Evolutionary conservation across 2,888 invertebrate species (phyloP).

Genomic region (Eulithis prunata): DNA sequence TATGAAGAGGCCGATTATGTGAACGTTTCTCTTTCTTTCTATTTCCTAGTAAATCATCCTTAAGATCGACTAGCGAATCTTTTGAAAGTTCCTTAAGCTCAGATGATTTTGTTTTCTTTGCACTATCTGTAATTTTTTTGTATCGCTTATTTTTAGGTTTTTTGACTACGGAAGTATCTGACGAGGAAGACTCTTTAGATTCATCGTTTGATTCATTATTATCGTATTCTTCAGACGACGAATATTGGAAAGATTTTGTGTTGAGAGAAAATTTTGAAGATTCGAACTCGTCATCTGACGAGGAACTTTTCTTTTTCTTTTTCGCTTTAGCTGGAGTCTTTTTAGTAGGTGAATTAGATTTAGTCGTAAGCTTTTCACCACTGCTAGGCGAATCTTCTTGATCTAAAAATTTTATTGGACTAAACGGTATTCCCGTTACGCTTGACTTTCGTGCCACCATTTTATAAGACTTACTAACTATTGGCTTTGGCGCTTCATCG

Average conservation of each 20-base stretch:
- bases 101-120: constrained; percentile 70
- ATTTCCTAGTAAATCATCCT: constrained; percentile 68
- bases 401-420: constrained; percentile 74
- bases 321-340: constrained; percentile 60
- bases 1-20: constrained; percentile 67
- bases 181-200: constrained; percentile 74
- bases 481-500: constrained; percentile 71
- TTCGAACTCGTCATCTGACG: constrained; percentile 75
- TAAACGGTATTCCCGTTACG: constrained; percentile 80
- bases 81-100: constrained; percentile 78
- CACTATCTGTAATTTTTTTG: constrained; percentile 69
- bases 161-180: constrained; percentile 66
- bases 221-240: constrained; percentile 77
- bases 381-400: constrained; percentile 57
- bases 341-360: constrained; percentile 51
- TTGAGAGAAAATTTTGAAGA: constrained; percentile 74
- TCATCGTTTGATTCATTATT: constrained; percentile 77
- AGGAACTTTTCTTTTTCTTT: constrained; percentile 62
- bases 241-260: constrained; percentile 64
- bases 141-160: constrained; percentile 74
- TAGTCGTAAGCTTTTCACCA: constrained; percentile 51
- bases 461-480: constrained; percentile 79
- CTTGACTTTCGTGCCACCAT: constrained; percentile 82
- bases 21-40: constrained; percentile 62
- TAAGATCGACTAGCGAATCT: constrained; percentile 74